phyloP scores from a whole-genome alignment of 2,888 invertebrate genomes.

The Cosmorhoe ocellata region DNA sequence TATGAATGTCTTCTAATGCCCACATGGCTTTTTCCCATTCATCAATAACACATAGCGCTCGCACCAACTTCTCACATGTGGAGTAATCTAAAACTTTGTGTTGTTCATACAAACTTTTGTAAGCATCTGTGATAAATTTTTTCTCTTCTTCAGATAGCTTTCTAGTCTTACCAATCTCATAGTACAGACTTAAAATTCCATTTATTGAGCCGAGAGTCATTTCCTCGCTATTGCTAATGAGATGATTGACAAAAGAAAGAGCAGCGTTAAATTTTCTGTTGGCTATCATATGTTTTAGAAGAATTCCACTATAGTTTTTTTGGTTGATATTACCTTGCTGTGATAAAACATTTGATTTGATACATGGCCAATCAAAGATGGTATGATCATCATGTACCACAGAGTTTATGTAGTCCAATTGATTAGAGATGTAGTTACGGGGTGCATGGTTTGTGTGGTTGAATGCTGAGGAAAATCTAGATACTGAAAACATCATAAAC shows the following conservation, averaged over 20 bases:
- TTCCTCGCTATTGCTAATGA: conserved; percentile 69
- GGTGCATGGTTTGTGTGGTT: conserved; percentile 12
- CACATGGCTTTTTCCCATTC: conserved; percentile 85
- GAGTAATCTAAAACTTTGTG: conserved; percentile 82
- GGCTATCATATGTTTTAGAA: conserved; percentile 78
- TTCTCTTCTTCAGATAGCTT: conserved; percentile 70
- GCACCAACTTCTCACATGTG: conserved; percentile 83
- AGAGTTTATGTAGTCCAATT: conserved; percentile 58
- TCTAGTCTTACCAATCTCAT: conserved; percentile 50
- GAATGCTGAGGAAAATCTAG: conserved; percentile 28
- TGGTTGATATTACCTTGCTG: conserved; percentile 60
- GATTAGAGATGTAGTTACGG: conserved; percentile 35
- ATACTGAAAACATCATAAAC: conserved; percentile 40
- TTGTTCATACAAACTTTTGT: conserved; percentile 68
- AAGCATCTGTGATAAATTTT: conserved; percentile 78
- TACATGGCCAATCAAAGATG: conserved; percentile 58
- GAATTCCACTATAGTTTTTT: conserved; percentile 83
- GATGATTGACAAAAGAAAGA: conserved; percentile 81
- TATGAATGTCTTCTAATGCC: conserved; percentile 82
- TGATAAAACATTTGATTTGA: conserved; percentile 68
- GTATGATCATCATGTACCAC: conserved; percentile 38
- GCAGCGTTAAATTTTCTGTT: conserved; percentile 73
- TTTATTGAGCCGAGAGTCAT: conserved; percentile 83
- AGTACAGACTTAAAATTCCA: conserved; percentile 81
- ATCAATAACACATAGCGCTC: conserved; percentile 84